phyloP scores from a whole-genome alignment of 2,797 vertebrate genomes.

The Babyrousa celebensis region DNA sequence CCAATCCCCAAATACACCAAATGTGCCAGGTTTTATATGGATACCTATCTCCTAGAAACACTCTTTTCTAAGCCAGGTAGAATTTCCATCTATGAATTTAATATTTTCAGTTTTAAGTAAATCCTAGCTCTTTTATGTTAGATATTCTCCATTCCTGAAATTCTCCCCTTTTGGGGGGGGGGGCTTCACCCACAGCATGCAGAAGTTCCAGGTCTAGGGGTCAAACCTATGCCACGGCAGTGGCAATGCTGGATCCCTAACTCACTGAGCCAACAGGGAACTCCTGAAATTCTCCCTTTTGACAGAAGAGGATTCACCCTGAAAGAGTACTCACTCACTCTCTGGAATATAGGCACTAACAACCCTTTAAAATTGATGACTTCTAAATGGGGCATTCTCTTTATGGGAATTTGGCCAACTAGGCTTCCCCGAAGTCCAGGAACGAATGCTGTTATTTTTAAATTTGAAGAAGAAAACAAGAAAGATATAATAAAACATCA shows the following conservation, averaged over 20 bases:
- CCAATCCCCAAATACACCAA: background rate
- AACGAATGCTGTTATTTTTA: constrained; percentile 31
- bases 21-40: constrained; percentile 5
- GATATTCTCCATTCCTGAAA: constrained; percentile 49
- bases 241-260: too few species aligned
- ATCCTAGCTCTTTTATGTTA: constrained; percentile 43
- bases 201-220: too few species aligned
- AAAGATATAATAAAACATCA: constrained; percentile 40
- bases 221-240: too few species aligned
- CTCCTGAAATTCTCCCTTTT: too few species aligned
- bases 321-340: background rate
- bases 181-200: too few species aligned
- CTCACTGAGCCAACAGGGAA: too few species aligned
- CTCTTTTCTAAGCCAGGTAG: constrained; percentile 41
- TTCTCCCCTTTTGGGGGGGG: background rate
- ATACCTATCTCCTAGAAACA: constrained; percentile 57
- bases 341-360: background rate
- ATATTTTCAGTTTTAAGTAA: constrained; percentile 62
- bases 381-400: background rate
- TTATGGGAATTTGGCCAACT: background rate
- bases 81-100: constrained; percentile 61
- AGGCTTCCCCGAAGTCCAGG: background rate
- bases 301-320: constrained; percentile 25
- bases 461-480: constrained; percentile 66
- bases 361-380: constrained; percentile 30